Evolutionary conservation across 1,140 invertebrate genomes (phyloP), one percentile per base, ranked within the genome.

Genomic region (Panagrolaimus sp.): DNA sequence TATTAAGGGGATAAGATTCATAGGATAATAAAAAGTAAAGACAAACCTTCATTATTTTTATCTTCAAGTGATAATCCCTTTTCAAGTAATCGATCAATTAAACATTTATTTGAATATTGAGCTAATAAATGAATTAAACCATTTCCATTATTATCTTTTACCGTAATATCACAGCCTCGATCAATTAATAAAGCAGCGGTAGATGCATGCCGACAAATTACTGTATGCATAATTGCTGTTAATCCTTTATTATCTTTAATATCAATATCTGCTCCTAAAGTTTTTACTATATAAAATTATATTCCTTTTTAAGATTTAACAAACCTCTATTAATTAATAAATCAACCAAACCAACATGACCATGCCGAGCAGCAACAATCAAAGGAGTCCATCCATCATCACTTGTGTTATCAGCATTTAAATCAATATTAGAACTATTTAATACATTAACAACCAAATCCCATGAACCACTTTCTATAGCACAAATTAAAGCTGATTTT

Each of bases 341-440:
- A 71, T 96, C 92, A 27, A 95, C 87, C 5, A 96, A 86, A 71
- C 89, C 90, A 61, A 90, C 87, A 79, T 96, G 92, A 0, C 93
- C 93, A 84, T 95, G 92, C 27, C 89, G 88, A 0, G 93, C 91
- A 3, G 93, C 93, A 11, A 95, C 85, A 87, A 95, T 94, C 8
- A 96, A 83, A 0, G 91, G 86, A 0, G 90, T 91, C 66, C 89
- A 86, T 20, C 89, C 89, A 57, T 69, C 86, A 11, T 66, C 86
- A 84, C 45, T 86, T 83, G 71, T 90, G 88, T 2, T 87, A 86
- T 76, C 89, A 88, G 72, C 9, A 89, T 83, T 69, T 87, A 85
- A 8, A 84, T 87, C 76, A 69, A 89, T 87, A 5, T 66, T 47
- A 76, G 71, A 31, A 82, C 69, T 68, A 45, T 68, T 65, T 11